Evolutionary conservation across 1,140 invertebrate genomes (phyloP), one percentile per base, ranked within the genome.

Genomic region (Oedothorax gibbosus): DNA sequence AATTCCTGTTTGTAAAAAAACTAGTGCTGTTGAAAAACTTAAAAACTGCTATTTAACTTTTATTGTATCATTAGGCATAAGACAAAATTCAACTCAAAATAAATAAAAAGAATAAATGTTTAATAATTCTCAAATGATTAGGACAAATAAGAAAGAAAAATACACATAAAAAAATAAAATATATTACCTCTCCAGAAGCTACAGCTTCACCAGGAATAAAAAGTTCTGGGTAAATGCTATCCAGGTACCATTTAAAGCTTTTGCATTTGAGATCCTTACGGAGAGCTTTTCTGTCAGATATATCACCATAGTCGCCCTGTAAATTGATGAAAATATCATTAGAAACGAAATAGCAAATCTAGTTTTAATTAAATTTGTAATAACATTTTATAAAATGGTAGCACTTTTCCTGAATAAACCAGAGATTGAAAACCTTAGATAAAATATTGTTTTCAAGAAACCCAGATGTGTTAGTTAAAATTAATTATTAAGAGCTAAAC

Each of bases 161-260:
- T 35, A 35, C 35, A 35, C 1, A 5, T 2, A 35, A 14, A 7
- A 60, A 14, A 3, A 60, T 6, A 14, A 71, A 20, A 80, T n/a
- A 73, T 11, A 91, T 92, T 93, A 99, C 97, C 96, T 99, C 97
- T 91, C 97, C 97, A 87, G 95, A 96, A 79, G 96, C 97, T 12
- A 98, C 94, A 11, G 97, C 96, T 88, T 99, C 97, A 87, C 97
- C 97, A 65, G 97, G 97, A 89, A 99, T 96, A 89, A 99, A 97
- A 54, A 99, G 92, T 91, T 99, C 98, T 7, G 98, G 98, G 90
- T 98, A 99, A 87, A 99, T 94, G 90, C 96, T 98, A 89, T 98
- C 96, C 89, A 99, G 92, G 91, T 97, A 99, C 98, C 98, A 99
- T 90, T 98, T 96, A 92, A 99, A 99, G 69, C 94, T 94, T 91